These are phyloP conservation scores for Brachymystax lenok DNA, from an alignment of 2,797 vertebrate genomes.

Conservation along the genomic window DNA sequence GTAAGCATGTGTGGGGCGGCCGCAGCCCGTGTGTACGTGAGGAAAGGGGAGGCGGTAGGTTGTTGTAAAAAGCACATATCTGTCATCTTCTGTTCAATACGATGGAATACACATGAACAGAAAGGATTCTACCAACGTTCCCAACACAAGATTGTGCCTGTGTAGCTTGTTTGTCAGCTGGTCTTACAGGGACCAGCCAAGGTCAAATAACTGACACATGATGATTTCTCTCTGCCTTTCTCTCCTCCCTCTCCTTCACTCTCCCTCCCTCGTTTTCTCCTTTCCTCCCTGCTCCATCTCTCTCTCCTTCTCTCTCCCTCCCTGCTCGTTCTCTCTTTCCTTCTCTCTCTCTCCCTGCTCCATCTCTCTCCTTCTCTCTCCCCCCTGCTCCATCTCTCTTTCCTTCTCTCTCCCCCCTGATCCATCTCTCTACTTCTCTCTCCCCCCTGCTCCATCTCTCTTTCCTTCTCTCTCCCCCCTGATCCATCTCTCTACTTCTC, in stretches of 20 bases:
- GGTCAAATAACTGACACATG: neutral
- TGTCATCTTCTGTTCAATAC: neutral
- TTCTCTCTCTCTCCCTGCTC: neutral
- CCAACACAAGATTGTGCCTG: neutral
- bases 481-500: neutral
- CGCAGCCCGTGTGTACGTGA: no score
- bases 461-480: no score
- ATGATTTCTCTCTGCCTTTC: no score
- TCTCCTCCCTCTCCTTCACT: neutral
- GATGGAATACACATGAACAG: neutral
- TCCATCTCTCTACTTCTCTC: slow-evolving; percentile 43
- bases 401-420: slow-evolving; percentile 57
- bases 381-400: slow-evolving; percentile 34
- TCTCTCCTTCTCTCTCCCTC: slow-evolving; percentile 13
- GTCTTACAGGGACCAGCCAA: neutral
- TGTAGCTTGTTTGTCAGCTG: neutral
- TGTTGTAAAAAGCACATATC: neutral
- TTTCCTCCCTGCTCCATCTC: neutral
- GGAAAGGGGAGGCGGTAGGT: neutral
- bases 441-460: no score
- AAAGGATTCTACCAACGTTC: neutral
- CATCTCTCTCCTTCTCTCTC: neutral
- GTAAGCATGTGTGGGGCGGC: no score
- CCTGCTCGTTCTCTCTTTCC: slow-evolving; percentile 67
- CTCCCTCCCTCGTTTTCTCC: neutral